These are phyloP conservation scores for Tiliacea aurago DNA, from an alignment of 2,888 invertebrate genomes.

Conservation along the genomic window DNA sequence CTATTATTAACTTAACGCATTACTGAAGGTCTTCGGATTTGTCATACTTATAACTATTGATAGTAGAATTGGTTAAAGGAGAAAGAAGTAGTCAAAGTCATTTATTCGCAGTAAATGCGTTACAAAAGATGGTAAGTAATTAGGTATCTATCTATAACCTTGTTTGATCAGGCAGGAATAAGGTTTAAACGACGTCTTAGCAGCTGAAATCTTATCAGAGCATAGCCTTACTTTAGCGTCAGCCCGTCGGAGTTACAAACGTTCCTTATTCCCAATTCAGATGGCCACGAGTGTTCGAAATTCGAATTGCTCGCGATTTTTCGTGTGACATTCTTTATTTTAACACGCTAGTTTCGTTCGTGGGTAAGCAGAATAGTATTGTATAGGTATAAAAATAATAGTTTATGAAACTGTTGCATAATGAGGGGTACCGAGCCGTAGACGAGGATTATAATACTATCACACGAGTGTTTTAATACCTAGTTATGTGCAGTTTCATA, in stretches of 20 bases:
- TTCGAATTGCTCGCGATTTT: neutral
- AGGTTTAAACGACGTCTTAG: constrained; percentile 31
- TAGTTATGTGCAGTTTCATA: no score
- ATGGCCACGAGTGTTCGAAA: constrained; percentile 17
- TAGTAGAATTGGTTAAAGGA: neutral
- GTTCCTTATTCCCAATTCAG: constrained; percentile 37
- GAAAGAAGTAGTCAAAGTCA: neutral
- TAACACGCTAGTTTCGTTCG: neutral
- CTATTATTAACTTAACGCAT: no score
- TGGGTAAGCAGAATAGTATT: neutral
- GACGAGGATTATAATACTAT: no score
- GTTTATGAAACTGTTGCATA: no score
- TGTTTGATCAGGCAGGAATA: constrained; percentile 7
- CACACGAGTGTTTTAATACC: no score
- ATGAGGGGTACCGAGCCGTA: no score
- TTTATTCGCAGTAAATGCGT: neutral
- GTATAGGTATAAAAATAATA: neutral
- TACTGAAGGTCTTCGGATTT: neutral
- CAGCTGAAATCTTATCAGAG: constrained; percentile 29
- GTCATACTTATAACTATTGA: neutral
- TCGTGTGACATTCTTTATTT: neutral
- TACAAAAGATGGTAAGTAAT: neutral
- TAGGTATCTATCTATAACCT: neutral
- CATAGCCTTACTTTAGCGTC: constrained; percentile 15
- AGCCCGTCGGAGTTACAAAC: constrained; percentile 16